phyloP scores from a whole-genome alignment of 1,140 invertebrate genomes.

The Eumeta japonica region DNA sequence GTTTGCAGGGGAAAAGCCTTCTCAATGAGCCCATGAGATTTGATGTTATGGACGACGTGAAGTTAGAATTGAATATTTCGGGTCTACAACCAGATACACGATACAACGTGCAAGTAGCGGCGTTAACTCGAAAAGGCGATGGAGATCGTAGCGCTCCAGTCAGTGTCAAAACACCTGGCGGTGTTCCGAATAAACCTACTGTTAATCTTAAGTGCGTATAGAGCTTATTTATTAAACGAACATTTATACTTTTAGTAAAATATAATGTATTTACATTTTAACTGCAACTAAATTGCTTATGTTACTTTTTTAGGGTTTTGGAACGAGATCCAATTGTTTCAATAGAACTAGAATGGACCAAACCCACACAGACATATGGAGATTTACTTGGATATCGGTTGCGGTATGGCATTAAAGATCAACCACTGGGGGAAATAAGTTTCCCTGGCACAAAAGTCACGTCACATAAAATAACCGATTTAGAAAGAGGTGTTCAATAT shows the following conservation, averaged over 20 bases:
- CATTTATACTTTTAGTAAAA: not conserved
- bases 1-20: constrained; percentile 70
- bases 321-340: constrained; percentile 80
- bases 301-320: no score
- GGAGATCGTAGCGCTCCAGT: constrained; percentile 83
- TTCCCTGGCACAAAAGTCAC: constrained; percentile 60
- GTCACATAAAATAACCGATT: constrained; percentile 63
- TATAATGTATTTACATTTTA: not conserved
- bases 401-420: constrained; percentile 84
- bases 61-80: constrained; percentile 79
- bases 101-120: constrained; percentile 91
- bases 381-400: constrained; percentile 82
- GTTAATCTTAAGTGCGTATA: constrained; percentile 76
- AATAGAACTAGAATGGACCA: constrained; percentile 88
- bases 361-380: constrained; percentile 85
- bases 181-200: constrained; percentile 85
- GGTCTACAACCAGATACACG: constrained; percentile 89
- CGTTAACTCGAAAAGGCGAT: constrained; percentile 91
- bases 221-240: constrained; percentile 8
- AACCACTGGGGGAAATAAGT: constrained; percentile 70
- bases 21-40: constrained; percentile 81
- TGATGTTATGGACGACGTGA: constrained; percentile 77
- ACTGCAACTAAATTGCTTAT: no score
- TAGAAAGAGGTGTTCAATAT: constrained; percentile 90
- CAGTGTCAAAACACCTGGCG: constrained; percentile 85